phyloP scores from a whole-genome alignment of 2,888 invertebrate species.

The Agrochola circellaris region DNA sequence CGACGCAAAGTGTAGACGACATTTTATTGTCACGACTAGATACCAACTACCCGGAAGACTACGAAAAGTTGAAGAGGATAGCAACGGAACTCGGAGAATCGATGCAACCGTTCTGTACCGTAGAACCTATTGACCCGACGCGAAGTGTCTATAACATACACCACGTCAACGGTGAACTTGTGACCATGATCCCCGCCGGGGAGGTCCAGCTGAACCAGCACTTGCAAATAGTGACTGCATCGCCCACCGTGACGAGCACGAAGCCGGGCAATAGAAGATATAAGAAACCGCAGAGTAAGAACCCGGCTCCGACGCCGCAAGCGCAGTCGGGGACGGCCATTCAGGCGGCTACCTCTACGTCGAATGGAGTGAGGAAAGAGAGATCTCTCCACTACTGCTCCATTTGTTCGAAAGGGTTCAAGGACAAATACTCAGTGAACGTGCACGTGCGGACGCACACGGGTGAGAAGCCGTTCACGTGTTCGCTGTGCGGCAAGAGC shows the following conservation, averaged over 20 bases:
- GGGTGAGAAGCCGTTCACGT: slow-evolving; percentile 99
- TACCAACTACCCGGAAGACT: slow-evolving; percentile 94
- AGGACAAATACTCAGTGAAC: slow-evolving; percentile 99
- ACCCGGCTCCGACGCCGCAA: slow-evolving; percentile 84
- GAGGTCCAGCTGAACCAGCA: slow-evolving; percentile 88
- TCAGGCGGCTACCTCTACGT: slow-evolving; percentile 91
- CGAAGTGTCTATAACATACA: slow-evolving; percentile 90
- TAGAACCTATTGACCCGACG: slow-evolving; percentile 89
- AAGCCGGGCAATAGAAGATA: slow-evolving; percentile 93
- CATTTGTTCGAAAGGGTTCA: slow-evolving; percentile 98
- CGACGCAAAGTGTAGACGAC: slow-evolving; percentile 92
- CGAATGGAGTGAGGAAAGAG: slow-evolving; percentile 95
- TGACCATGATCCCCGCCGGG: slow-evolving; percentile 87
- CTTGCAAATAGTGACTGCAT: slow-evolving; percentile 90
- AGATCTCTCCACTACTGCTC: slow-evolving; percentile 97
- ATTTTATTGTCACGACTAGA: slow-evolving; percentile 93
- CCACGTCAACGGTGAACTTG: slow-evolving; percentile 87
- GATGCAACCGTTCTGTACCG: slow-evolving; percentile 93
- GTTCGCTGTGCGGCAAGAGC: slow-evolving; percentile 97
- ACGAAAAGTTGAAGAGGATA: slow-evolving; percentile 95
- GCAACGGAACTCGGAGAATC: slow-evolving; percentile 95
- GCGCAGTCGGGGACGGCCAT: slow-evolving; percentile 82
- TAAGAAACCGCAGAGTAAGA: slow-evolving; percentile 91
- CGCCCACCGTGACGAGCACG: slow-evolving; percentile 91
- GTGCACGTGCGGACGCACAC: slow-evolving; percentile 99